Evolutionary conservation across 2,113 vertebrate genomes (phyloP).

Genomic region (Aegithalos caudatus): DNA sequence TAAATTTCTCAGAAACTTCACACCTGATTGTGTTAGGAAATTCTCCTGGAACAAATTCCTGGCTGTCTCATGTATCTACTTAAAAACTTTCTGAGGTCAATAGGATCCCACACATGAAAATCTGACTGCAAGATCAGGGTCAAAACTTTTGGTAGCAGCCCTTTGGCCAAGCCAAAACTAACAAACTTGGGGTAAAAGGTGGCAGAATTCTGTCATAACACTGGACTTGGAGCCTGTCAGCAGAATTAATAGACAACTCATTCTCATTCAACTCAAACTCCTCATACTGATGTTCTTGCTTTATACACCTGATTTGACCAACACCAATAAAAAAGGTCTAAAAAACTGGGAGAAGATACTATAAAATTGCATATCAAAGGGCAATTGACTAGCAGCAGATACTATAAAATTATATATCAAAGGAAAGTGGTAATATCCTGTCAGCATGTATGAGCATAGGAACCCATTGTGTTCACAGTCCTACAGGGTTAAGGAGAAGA

Average conservation of each 20-base stretch:
- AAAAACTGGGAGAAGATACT: neutral
- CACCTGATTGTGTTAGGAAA: neutral
- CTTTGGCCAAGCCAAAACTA: neutral
- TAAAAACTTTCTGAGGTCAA: neutral
- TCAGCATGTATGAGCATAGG: neutral
- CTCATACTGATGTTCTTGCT: neutral
- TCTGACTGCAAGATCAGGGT: neutral
- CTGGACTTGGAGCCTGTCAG: neutral
- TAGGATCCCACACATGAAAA: neutral
- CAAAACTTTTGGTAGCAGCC: neutral
- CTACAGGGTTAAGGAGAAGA: neutral
- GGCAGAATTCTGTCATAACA: neutral
- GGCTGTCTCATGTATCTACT: neutral
- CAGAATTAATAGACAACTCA: neutral
- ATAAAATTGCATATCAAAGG: slow-evolving; percentile 20
- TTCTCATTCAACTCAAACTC: neutral
- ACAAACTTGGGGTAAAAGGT: neutral
- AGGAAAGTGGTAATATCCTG: neutral
- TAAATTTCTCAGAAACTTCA: neutral
- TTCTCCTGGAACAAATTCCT: neutral
- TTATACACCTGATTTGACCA: neutral
- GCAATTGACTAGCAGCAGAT: neutral
- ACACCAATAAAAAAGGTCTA: neutral
- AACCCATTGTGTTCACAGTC: neutral
- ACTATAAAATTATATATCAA: slow-evolving; percentile 21